phyloP scores from a whole-genome alignment of 2,888 invertebrate species.

The Abrostola tripartita region DNA sequence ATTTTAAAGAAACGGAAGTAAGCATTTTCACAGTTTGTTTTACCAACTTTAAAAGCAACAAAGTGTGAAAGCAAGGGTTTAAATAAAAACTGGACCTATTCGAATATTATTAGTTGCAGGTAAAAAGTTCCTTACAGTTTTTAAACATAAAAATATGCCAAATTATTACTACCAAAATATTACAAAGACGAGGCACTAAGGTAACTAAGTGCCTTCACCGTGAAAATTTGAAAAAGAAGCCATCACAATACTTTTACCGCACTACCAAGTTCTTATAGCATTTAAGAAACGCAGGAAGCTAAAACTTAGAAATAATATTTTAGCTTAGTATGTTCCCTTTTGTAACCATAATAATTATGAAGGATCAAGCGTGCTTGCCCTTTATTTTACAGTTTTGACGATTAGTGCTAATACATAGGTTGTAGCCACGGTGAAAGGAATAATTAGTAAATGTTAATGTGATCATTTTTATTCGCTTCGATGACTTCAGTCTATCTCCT shows the following conservation, averaged over 20 bases:
- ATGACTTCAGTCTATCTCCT: too few relatives aligned
- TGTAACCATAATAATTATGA: too few relatives aligned
- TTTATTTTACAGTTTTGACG: constrained; percentile 46
- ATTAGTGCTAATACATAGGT: background rate
- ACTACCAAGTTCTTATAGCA: constrained; percentile 28
- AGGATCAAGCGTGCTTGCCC: constrained; percentile 9
- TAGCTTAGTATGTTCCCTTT: constrained; percentile 18
- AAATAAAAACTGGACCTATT: constrained; percentile 19
- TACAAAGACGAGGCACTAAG: background rate
- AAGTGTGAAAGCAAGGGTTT: constrained; percentile 36
- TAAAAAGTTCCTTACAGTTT: too few relatives aligned
- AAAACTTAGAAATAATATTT: constrained; percentile 34
- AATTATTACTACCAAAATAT: background rate
- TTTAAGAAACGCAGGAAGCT: constrained; percentile 14
- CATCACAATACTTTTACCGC: constrained; percentile 14
- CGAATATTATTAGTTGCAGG: too few relatives aligned
- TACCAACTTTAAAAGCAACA: constrained; percentile 34
- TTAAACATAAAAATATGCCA: background rate
- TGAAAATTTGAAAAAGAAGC: constrained; percentile 2
- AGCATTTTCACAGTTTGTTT: constrained; percentile 48
- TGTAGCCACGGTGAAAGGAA: too few relatives aligned
- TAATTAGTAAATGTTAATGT: too few relatives aligned
- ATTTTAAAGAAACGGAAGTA: constrained; percentile 46
- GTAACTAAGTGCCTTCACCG: background rate
- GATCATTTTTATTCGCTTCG: too few relatives aligned